phyloP scores from a whole-genome alignment of 2,888 invertebrate species.

The Toxonevra muliebris region DNA sequence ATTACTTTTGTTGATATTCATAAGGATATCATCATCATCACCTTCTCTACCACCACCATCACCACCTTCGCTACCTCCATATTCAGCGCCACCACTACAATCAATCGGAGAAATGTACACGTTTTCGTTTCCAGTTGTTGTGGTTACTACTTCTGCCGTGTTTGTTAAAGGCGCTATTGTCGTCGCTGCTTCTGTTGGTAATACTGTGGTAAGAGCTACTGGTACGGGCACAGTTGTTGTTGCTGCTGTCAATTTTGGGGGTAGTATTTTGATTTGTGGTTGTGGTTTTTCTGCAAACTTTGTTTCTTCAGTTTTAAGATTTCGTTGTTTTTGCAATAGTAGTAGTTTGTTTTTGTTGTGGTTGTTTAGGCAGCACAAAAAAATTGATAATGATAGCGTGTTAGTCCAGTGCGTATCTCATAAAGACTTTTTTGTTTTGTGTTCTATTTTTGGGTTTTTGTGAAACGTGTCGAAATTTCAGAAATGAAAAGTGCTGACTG shows the following conservation, averaged over 20 bases:
- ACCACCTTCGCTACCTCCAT: neutral
- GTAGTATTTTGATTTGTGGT: slow-evolving; percentile 1
- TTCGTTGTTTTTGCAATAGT: slow-evolving; percentile 36
- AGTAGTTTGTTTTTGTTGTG: slow-evolving; percentile 23
- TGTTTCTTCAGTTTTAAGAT: neutral
- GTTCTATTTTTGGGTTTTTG: no score
- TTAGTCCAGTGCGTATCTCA: slow-evolving; percentile 51
- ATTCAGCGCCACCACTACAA: neutral
- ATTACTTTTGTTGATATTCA: slow-evolving; percentile 57
- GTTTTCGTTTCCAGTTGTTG: slow-evolving; percentile 30
- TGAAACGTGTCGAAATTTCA: neutral
- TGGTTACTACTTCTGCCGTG: slow-evolving; percentile 42
- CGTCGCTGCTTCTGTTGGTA: slow-evolving; percentile 25
- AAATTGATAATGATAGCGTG: slow-evolving; percentile 56
- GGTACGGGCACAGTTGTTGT: neutral
- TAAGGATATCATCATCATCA: slow-evolving; percentile 50
- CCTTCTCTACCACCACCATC: slow-evolving; percentile 26
- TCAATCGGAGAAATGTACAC: slow-evolving; percentile 27
- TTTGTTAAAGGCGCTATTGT: slow-evolving; percentile 37
- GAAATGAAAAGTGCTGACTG: neutral
- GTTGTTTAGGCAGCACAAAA: slow-evolving; percentile 53
- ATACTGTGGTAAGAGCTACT: neutral
- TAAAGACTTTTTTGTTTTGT: slow-evolving; percentile 19
- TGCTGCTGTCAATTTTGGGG: neutral
- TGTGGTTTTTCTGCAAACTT: neutral